Percentiles rank a stretch among this genome's conserved stretches.
Evolutionary conservation across 2,113 vertebrate genomes (phyloP).

Genomic region (Lucifuga dentata): DNA sequence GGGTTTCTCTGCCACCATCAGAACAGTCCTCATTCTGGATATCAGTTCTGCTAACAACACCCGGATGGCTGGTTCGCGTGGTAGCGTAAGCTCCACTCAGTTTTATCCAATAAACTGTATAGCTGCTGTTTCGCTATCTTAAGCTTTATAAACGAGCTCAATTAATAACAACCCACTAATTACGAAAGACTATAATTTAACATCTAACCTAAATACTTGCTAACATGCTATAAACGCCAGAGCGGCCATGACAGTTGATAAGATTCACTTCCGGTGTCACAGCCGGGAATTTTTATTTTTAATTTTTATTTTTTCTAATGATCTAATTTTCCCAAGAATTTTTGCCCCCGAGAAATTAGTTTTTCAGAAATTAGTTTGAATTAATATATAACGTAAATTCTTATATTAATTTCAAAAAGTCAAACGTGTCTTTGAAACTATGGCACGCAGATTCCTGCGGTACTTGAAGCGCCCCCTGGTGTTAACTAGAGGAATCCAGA

Average conservation of each 20-base stretch:
- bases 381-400: too few relatives aligned
- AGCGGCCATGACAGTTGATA: constrained; percentile 22
- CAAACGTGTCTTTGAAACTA: too few relatives aligned
- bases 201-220: background rate
- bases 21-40: constrained; percentile 89
- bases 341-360: too few relatives aligned
- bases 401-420: too few relatives aligned
- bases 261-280: constrained; percentile 4
- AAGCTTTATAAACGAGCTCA: background rate
- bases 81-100: background rate
- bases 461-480: too few relatives aligned
- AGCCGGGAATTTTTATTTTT: background rate
- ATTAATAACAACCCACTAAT: background rate
- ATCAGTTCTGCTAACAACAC: background rate
- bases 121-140: background rate
- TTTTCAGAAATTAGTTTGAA: too few relatives aligned
- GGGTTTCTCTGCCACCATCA: constrained; percentile 98
- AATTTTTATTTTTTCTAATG: too few relatives aligned
- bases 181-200: background rate
- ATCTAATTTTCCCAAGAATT: too few relatives aligned
- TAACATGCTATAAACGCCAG: background rate
- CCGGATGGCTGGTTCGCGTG: too few relatives aligned
- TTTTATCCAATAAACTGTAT: background rate
- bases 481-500: too few relatives aligned
- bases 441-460: too few relatives aligned